Evolutionary conservation across 2,888 invertebrate species (phyloP).

Genomic region (Xiphydria camelus): DNA sequence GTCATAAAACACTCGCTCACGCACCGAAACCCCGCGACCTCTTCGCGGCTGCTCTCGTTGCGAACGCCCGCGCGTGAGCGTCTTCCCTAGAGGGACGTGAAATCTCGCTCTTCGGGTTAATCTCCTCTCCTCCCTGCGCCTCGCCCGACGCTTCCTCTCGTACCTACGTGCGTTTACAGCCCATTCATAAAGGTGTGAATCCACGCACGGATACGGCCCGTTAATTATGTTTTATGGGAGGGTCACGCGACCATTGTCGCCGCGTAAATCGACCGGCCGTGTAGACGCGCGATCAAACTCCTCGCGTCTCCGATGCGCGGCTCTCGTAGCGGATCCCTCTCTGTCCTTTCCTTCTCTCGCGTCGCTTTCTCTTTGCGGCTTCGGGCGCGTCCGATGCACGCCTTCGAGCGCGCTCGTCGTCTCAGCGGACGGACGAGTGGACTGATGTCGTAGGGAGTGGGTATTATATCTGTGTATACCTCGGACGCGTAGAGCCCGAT

Average conservation of each 20-base stretch:
- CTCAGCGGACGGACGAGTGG: too few species aligned
- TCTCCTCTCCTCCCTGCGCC: neutral
- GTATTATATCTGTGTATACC: too few species aligned
- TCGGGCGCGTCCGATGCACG: neutral
- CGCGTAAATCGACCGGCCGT: too few species aligned
- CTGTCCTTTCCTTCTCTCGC: neutral
- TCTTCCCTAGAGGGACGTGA: neutral
- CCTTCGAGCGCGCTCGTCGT: neutral
- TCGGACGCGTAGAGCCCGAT: too few species aligned
- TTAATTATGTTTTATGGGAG: constrained; percentile 21
- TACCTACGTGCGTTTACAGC: constrained; percentile 16
- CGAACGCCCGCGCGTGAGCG: neutral
- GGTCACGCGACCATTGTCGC: too few species aligned
- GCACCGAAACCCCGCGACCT: too few species aligned
- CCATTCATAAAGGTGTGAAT: constrained; percentile 22
- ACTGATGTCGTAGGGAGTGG: too few species aligned
- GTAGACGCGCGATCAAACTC: too few species aligned
- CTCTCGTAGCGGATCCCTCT: neutral
- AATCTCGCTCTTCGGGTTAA: constrained; percentile 3
- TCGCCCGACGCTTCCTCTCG: neutral
- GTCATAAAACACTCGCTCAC: constrained; percentile 32
- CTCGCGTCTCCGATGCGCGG: too few species aligned
- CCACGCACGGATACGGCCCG: constrained; percentile 12
- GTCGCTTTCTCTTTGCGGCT: neutral
- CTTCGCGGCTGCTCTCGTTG: too few species aligned